Evolutionary conservation across 2,888 invertebrate genomes (phyloP), one percentile per base, ranked within the genome.

Genomic region (Platerodrilus igneus): DNA sequence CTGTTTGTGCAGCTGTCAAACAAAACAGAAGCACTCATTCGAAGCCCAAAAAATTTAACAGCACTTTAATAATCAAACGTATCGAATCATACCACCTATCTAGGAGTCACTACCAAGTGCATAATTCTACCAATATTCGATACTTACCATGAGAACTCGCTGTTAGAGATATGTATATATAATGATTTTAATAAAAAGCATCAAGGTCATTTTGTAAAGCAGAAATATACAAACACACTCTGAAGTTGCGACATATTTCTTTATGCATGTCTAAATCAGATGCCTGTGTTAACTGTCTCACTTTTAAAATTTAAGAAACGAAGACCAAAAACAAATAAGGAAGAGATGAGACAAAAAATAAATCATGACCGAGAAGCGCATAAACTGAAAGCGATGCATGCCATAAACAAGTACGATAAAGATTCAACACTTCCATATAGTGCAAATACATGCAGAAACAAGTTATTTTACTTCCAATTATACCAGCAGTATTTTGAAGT

Each of bases 241-340:
- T 22, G 3, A 21, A 23, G 19, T 7, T 2, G 4, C 5, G 4
- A 13, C 2, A 32, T 11, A 32, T 32, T 22, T 32, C 32, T 10
- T 10, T 29, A 3, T 10, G 2, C 7, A 36, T 44, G 34, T 47
- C 42, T 46, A 50, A 48, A 48, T n/a, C n/a, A n/a, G n/a, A n/a
- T n/a, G n/a, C n/a, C n/a, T 48, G 45, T 40, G 48, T 21, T 22
- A 11, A 5, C 2, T 32, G 23, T 32, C 21, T 9, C 6, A 14
- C 14, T 14, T 29, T 15, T 14, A 6, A 7, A 11, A 13, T 11
- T 11, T 8, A 13, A 11, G 9, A 26, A 26, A 26, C 14, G 5
- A 9, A 5, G 3, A n/a, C n/a, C n/a, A n/a, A n/a, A n/a, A n/a
- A n/a, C n/a, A n/a, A n/a, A n/a, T n/a, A n/a, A n/a, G n/a, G n/a